These are phyloP conservation scores for Rutilus rutilus DNA, from an alignment of 2,113 vertebrate genomes.

Conservation along the genomic window DNA sequence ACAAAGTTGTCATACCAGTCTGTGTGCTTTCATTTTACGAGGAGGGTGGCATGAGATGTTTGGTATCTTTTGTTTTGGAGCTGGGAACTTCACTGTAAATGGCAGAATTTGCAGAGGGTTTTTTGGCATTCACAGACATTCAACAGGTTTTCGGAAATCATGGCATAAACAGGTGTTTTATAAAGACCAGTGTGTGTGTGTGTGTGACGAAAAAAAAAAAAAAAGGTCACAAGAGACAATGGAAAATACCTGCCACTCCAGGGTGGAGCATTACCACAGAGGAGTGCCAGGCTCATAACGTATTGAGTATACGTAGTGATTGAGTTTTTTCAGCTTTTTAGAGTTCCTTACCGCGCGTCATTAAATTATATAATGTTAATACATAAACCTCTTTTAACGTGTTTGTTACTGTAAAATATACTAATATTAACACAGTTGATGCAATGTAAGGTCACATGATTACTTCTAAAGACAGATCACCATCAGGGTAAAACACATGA, in stretches of 20 bases:
- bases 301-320: no score
- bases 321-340: not conserved
- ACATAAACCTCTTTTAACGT: not conserved
- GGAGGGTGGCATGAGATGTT: not conserved
- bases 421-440: not conserved
- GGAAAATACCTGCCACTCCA: slow-evolving; percentile 4
- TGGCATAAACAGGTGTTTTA: not conserved
- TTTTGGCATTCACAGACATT: not conserved
- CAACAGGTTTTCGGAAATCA: not conserved
- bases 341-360: not conserved
- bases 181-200: not conserved
- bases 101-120: not conserved
- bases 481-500: no score
- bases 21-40: not conserved
- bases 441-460: not conserved
- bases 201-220: not conserved
- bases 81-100: not conserved
- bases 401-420: not conserved
- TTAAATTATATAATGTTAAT: not conserved
- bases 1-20: not conserved
- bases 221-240: not conserved
- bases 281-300: not conserved
- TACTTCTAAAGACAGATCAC: not conserved
- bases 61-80: not conserved
- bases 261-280: not conserved